Evolutionary conservation across 2,797 vertebrate species (phyloP).

Genomic region (Halcyon chelicuti): DNA sequence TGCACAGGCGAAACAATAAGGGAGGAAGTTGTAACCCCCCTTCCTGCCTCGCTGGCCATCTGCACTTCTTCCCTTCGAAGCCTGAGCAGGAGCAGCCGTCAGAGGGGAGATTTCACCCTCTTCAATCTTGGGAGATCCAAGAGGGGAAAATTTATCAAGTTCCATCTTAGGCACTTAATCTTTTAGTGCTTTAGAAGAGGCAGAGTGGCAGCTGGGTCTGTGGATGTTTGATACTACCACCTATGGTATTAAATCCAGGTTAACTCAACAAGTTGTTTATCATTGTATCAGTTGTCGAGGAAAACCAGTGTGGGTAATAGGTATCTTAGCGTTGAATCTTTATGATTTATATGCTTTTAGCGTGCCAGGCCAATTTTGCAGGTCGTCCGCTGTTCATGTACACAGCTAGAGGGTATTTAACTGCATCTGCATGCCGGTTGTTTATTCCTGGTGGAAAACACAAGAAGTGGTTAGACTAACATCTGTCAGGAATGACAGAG

Average conservation of each 20-base stretch:
- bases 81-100: background rate
- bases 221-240: background rate
- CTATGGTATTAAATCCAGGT: background rate
- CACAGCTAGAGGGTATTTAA: background rate
- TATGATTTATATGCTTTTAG: slow-evolving; percentile 45
- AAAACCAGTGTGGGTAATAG: background rate
- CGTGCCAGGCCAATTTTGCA: background rate
- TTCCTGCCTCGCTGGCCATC: background rate
- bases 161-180: slow-evolving; percentile 41
- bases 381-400: background rate
- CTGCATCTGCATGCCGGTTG: background rate
- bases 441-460: background rate
- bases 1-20: background rate
- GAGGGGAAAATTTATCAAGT: slow-evolving; percentile 32
- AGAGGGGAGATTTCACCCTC: background rate
- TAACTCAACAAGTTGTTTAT: background rate
- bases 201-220: slow-evolving; percentile 13
- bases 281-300: background rate
- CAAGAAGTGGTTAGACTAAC: background rate
- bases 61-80: background rate
- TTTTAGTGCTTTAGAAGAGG: background rate
- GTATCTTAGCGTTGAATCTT: background rate
- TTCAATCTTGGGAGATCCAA: background rate
- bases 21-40: background rate
- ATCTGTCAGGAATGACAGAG: slow-evolving; percentile 14